Evolutionary conservation across 1,140 invertebrate species (phyloP), one percentile per base, ranked within the genome.

Genomic region (Cyclargus thomasi): DNA sequence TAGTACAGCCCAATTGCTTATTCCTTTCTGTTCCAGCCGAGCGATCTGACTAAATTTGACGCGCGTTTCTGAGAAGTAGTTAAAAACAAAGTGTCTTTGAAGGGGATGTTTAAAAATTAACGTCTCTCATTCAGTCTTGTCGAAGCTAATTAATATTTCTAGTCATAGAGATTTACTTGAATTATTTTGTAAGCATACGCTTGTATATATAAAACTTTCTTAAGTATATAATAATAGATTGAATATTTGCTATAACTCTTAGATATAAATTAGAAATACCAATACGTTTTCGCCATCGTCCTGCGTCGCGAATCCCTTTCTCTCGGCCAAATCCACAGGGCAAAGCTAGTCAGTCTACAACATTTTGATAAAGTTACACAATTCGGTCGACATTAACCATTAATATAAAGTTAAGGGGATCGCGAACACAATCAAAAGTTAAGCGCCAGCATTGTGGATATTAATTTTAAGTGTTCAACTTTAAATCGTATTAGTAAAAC

Each of bases 401-500:
- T 47, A 47, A 47, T 47, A 47, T 47, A 16, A 47, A 47, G 39
- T 47, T 47, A 47, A 47, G 39, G 39, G 39, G 39, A 47, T 47
- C 39, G 39, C 14, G 39, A 47, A 47, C 39, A 47, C 39, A 47
- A 55, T 55, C n/a, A 55, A 18, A 20, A 55, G 18, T 59, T 20
- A 59, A 59, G 18, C 17, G 17, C 10, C 20, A 21, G 20, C 55
- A 59, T 20, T 59, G 55, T 21, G 53, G 53, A 65, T 59, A 69
- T 69, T 64, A 65, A 65, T 63, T 64, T 17, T 22, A 69, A 69
- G 59, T 35, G 55, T 65, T 62, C 39, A 68, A 67, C 65, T 65
- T 65, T 35, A 69, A 69, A 65, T 65, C 47, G 64, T 21, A 53
- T 62, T 62, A 62, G 62, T 69, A 68, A 64, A 62, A 66, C 63